Conservation (phyloP, 2,888 invertebrate species). For the Clanis bilineata region DNA sequence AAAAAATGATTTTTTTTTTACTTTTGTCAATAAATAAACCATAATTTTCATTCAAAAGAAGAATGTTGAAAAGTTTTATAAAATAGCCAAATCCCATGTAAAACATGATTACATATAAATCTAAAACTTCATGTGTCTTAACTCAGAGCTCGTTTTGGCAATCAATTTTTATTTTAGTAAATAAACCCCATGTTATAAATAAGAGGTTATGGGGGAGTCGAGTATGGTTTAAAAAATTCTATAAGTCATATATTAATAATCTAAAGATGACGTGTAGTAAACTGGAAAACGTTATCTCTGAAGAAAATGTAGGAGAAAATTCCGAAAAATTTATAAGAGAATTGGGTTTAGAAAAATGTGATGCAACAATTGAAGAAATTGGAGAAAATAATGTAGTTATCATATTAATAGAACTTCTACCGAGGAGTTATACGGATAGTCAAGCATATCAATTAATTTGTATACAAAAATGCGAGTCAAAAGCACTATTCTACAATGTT, state of each 20-base stretch:
- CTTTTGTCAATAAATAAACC: no score
- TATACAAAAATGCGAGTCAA: constrained; percentile 58
- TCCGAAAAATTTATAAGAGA: constrained; percentile 26
- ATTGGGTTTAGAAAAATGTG: constrained; percentile 28
- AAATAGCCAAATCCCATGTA: not conserved
- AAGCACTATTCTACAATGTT: constrained; percentile 74
- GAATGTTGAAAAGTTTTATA: not conserved
- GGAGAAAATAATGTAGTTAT: constrained; percentile 37
- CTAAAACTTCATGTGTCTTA: constrained; percentile 13
- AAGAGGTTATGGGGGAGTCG: constrained; percentile 84
- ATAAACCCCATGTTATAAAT: constrained; percentile 88
- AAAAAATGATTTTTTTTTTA: no score
- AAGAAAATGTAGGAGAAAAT: constrained; percentile 31
- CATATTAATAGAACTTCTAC: constrained; percentile 59
- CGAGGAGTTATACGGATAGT: constrained; percentile 52
- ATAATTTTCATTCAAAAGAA: no score
- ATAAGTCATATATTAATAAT: constrained; percentile 22
- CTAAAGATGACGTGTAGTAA: constrained; percentile 29
- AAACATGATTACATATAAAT: constrained; percentile 12
- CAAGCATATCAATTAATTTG: constrained; percentile 62
- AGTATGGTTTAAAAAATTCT: constrained; percentile 40
- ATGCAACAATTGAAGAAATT: constrained; percentile 6
- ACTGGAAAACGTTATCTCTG: constrained; percentile 27
- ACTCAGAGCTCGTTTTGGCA: constrained; percentile 81
- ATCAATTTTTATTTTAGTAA: constrained; percentile 83